Evolutionary conservation across 2,113 vertebrate genomes (phyloP), one percentile per base, ranked within the genome.

Genomic region (Zeus faber): DNA sequence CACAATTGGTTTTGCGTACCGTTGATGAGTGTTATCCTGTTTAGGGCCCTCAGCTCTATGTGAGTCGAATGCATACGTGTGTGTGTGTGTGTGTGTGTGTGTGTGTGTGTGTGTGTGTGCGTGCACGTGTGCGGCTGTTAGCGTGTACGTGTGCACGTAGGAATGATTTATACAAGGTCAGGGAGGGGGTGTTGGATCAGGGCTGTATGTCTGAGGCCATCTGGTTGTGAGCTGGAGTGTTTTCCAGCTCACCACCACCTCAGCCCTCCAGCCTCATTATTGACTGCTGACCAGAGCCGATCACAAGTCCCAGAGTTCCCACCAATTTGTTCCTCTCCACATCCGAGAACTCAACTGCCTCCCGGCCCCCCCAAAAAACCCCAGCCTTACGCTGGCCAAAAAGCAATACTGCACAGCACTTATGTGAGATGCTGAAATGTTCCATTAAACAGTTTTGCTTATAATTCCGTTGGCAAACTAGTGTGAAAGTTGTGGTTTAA

Each of bases 141-240:
- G 17, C 43, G 24, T 20, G 52, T 50, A 54, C 48, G 61, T 64
- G 49, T 60, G 44, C 48, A 23, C 54, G 37, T 56, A 65, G 54
- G 63, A 59, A 62, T 66, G 79, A 79, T 62, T 83, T 66, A 73
- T 71, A 49, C 77, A 74, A 41, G 77, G 71, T 80, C 71, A 80
- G 44, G 65, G 40, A 55, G n/a, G 66, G 66, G 57, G 60, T 35
- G 56, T 23, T 60, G 59, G 14, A 1, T 51, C 23, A 37, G 61
- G 76, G 85, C 50, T 62, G 35, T 49, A 54, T 68, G 64, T 58
- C 35, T 20, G 49, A 54, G 75, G 79, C 80, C 49, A 79, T 80
- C 83, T 85, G 67, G 62, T 72, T 71, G 65, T 61, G 58, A 78
- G 58, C 64, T 58, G 77, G n/a, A 79, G 54, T 51, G 65, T 70